Base-by-base conservation (phyloP, 2,113 vertebrate species). In the Rutilus rutilus region DNA sequence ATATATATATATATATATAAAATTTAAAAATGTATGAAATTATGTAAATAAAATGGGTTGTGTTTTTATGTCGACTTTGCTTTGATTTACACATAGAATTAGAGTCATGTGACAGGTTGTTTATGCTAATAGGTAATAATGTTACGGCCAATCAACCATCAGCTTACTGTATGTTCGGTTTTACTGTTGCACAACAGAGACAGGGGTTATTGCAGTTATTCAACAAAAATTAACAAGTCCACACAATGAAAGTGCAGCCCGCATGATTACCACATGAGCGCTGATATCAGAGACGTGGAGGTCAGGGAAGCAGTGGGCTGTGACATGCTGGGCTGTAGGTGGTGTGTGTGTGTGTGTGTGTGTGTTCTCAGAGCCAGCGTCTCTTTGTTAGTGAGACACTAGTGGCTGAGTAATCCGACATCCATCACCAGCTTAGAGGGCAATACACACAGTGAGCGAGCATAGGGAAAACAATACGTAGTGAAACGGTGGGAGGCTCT, bases 381-480 rank as follows among this genome's bases (percentile, higher is more conserved):
- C 64, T 87, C 79, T 85, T 87, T 89, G 84, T 89, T 59, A 75
- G 86, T 27, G 47, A 86, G 84, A 85, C 79, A 87, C 79, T 85
- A 87, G 83, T 57, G 84, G 84, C 83, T 83, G 78, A 88, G 90
- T 92, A 92, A 92, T 92, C 91, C 25, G 91, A 94, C 93, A 94
- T 93, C 92, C 93, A 94, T 94, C 93, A 94, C 88, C 84, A 91
- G 90, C 90, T 92, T 79, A 92, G 90, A 21, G 81, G 91, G 90
- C 86, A 92, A 89, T 88, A 91, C 90, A 92, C 91, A 91, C 89
- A 90, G 88, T 86, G 88, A 88, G 85, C 82, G 89, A 92, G 91
- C 92, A 91, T 78, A 69, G 50, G 86, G 59, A 90, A 90, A 78
- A 93, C 93, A 93, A 94, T 92, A 71, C 36, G 65, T 84, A 65